Base-by-base conservation (phyloP, 1,140 invertebrate genomes). In the Wiebesia pumilae region DNA sequence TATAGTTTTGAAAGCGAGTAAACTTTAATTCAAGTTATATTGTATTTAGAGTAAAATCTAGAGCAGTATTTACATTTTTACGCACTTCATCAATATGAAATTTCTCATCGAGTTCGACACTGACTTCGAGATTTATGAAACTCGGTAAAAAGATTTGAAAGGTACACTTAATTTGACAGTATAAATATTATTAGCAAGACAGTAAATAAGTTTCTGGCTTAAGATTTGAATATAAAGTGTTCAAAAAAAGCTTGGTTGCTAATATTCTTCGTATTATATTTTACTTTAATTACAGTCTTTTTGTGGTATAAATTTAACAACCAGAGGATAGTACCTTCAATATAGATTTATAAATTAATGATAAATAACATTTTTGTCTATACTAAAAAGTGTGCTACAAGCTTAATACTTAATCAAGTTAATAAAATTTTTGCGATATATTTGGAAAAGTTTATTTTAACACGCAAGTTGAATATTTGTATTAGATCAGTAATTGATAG, bases 141-240 rank as follows among this genome's bases (percentile, higher is more conserved):
- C 38, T 38, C 71, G 9, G 24, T 75, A 27, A 40, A 77, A 75
- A 80, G 83, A 83, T 87, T 83, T 83, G 33, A 47, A 83, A 83
- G 85, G 71, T 87, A 87, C 67, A 86, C 78, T 47, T 51, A n/a
- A 30, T 75, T 40, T 27, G 47, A 0, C 10, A 65, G 43, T 21
- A 54, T 27, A 82, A 86, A 82, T 75, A 67, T 67, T 67, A 65
- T 54, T 67, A 43, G 35, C 9, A 16, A 83, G 35, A 83, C 71
- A 83, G 83, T 83, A 83, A 83, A 87, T 73, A 82, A 47, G 54
- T 77, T 38, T 80, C 67, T 65, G 71, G 51, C 40, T 43, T 16
- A 43, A 69, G 7, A 54, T 30, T 75, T 51, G 75, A 47, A 84
- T 47, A 19, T 71, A 71, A 81, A 67, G 35, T 62, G 2, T 33